A percentile compares a stretch with the other conserved stretches of the same genome.
phyloP scores from a whole-genome alignment of 2,888 invertebrate genomes.

The Tachina fera region DNA sequence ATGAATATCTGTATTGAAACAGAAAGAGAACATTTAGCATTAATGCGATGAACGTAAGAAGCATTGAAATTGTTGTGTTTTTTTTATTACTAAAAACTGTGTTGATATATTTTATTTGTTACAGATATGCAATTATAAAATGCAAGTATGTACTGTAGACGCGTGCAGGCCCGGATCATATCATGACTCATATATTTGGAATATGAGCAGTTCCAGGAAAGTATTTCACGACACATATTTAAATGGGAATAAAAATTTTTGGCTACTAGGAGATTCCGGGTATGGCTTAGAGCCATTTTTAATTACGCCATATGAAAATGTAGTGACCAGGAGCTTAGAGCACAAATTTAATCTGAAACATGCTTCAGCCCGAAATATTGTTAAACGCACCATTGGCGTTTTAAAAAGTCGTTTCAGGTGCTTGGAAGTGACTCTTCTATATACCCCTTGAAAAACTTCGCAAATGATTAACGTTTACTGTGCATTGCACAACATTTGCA shows the following conservation, averaged over 20 bases:
- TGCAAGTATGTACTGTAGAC: no score
- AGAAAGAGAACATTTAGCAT: no score
- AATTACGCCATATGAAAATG: conserved; percentile 20
- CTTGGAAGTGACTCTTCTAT: neutral
- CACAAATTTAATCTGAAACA: conserved; percentile 32
- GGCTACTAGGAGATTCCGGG: no score
- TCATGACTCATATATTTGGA: conserved; percentile 33
- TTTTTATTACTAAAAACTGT: no score
- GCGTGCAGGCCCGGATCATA: neutral
- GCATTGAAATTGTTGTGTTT: no score
- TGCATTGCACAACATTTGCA: conserved; percentile 3
- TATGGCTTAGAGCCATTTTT: neutral
- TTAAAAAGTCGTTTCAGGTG: conserved; percentile 51
- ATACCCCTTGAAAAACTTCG: neutral
- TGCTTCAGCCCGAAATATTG: conserved; percentile 24
- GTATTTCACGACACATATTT: neutral
- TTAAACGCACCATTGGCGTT: conserved; percentile 32
- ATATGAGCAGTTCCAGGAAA: neutral
- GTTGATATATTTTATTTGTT: no score
- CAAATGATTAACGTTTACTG: conserved; percentile 10
- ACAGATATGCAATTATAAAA: no score
- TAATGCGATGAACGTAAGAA: no score
- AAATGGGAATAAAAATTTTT: conserved; percentile 2
- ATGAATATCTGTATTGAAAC: no score
- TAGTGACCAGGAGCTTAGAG: neutral